These are phyloP conservation scores for Mormoops blainvillei DNA, from an alignment of 2,113 vertebrate genomes.

Conservation along the genomic window DNA sequence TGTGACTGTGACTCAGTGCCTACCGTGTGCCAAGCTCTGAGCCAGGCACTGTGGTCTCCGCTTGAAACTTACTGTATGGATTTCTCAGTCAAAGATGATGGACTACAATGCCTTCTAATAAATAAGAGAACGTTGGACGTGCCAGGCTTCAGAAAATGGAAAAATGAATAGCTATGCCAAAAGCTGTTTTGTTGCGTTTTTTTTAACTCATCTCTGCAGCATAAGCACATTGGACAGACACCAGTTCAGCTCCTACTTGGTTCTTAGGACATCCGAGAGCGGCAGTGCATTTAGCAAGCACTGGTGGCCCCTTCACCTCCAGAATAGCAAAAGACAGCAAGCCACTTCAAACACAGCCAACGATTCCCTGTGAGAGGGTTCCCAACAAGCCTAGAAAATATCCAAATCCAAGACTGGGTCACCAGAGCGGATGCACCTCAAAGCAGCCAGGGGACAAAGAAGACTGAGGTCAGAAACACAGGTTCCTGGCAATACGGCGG, in stretches of 20 bases:
- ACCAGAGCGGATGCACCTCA: neutral
- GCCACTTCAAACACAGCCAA: neutral
- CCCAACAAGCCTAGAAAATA: neutral
- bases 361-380: neutral
- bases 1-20: neutral
- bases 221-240: conserved; percentile 1
- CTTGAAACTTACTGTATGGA: neutral
- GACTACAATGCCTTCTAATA: conserved; percentile 57
- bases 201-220: neutral
- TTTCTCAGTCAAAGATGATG: conserved; percentile 42
- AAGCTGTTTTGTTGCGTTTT: neutral
- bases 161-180: conserved; percentile 52
- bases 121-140: conserved; percentile 45
- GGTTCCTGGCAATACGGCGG: neutral
- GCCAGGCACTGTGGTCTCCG: neutral
- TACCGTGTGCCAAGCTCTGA: neutral
- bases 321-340: neutral
- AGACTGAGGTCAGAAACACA: neutral
- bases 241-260: neutral
- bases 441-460: neutral
- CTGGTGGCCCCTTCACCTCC: neutral
- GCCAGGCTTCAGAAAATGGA: conserved; percentile 62
- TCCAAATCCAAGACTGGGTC: neutral
- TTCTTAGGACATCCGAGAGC: neutral
- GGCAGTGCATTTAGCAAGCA: neutral